Base-by-base conservation (phyloP, 1,140 invertebrate species). In the Cecropterus lyciades region DNA sequence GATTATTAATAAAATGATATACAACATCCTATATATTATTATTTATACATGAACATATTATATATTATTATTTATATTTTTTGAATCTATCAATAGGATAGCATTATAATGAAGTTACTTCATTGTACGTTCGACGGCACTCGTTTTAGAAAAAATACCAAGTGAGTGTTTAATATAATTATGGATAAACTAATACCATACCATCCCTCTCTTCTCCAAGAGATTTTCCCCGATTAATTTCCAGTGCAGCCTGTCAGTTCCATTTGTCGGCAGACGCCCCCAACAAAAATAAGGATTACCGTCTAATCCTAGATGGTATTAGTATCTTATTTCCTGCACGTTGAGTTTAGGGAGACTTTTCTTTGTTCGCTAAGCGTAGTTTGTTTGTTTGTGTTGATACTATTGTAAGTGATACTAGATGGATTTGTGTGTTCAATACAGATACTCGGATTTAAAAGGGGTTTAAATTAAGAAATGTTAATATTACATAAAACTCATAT, bases 251-350 rank as follows among this genome's bases (percentile, higher is more conserved):
- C 83, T 83, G 85, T 91, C 88, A 86, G 73, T 84, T 74, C 84
- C 84, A 88, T 89, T 88, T 87, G 85, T 83, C 77, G 77, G 72
- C 85, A 78, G 75, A 70, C 78, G 80, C 82, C 85, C 87, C 83
- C 78, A 77, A 89, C 85, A 82, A 87, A 87, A 87, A 87, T 80
- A 84, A 53, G 86, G 85, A 89, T 91, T 91, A 91, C 70, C 69
- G 70, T 71, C 67, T 82, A 79, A 86, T 77, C 82, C 76, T 75
- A 68, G 63, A 75, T 77, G 75, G 79, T 75, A 73, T 75, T 76
- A 73, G 74, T 79, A 67, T 86, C 82, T 79, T 74, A 82, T 86
- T 81, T 83, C 82, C 73, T 79, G 80, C 70, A 80, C 65, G 62
- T 65, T 57, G 67, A 60, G 74, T 63, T 52, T 65, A 65, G 74